Percentiles rank a stretch among this genome's conserved stretches.
phyloP scores from a whole-genome alignment of 1,140 invertebrate genomes.

The Nasonia giraulti region DNA sequence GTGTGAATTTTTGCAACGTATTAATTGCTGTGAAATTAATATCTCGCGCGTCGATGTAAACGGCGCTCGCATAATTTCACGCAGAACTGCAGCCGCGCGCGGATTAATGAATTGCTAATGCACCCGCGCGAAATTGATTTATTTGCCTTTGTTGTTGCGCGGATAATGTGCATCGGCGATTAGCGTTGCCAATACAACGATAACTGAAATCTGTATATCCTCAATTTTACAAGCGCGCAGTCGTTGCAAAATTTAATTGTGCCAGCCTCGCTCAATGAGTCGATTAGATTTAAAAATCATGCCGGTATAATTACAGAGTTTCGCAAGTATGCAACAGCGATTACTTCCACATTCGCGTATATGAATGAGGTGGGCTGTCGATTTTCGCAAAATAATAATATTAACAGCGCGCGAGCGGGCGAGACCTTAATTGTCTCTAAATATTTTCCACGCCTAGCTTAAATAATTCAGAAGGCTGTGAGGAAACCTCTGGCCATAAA shows the following conservation, averaged over 20 bases:
- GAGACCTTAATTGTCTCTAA: conserved; percentile 26
- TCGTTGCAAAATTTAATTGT: neutral
- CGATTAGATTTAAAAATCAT: neutral
- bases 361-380: neutral
- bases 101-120: neutral
- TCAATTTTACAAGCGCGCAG: neutral
- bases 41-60: neutral
- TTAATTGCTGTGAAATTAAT: neutral
- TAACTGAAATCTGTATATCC: too few species aligned
- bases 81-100: neutral
- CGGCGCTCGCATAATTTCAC: neutral
- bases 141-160: neutral
- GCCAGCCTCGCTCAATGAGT: neutral
- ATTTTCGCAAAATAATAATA: conserved; percentile 4
- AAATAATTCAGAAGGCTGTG: conserved; percentile 36
- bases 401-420: neutral
- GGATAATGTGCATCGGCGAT: too few species aligned
- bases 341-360: neutral
- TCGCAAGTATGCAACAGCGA: conserved; percentile 16
- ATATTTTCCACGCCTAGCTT: conserved; percentile 20
- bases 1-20: neutral
- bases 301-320: neutral
- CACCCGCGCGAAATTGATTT: neutral
- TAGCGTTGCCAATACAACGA: too few species aligned
- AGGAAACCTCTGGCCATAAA: conserved; percentile 18